Conservation (phyloP, 1,140 invertebrate genomes). For the Hylaeus volcanicus region DNA sequence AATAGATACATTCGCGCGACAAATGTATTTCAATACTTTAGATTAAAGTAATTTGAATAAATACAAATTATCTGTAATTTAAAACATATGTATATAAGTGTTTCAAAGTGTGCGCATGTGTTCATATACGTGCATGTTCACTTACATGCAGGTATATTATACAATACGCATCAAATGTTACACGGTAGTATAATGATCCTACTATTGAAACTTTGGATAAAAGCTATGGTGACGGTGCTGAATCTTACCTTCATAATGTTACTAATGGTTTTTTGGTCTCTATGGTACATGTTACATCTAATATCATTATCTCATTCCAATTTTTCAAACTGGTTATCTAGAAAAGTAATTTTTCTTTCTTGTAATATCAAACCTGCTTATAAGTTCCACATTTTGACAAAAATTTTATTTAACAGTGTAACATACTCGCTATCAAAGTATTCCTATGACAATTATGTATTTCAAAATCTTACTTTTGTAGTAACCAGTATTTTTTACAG, state of each 20-base stretch:
- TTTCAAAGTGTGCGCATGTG: slow-evolving; percentile 39
- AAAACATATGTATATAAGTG: slow-evolving; percentile 43
- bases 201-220: slow-evolving; percentile 58
- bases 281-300: slow-evolving; percentile 67
- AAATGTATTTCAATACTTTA: slow-evolving; percentile 33
- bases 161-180: slow-evolving; percentile 43
- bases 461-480: slow-evolving; percentile 48
- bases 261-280: slow-evolving; percentile 78
- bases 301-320: slow-evolving; percentile 44
- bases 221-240: slow-evolving; percentile 78
- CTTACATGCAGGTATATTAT: slow-evolving; percentile 51
- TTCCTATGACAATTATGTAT: background rate
- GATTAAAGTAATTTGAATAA: slow-evolving; percentile 7
- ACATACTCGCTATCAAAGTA: background rate
- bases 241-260: slow-evolving; percentile 73
- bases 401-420: background rate
- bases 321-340: slow-evolving; percentile 51
- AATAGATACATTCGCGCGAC: slow-evolving; percentile 19
- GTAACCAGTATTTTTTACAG: slow-evolving; percentile 51
- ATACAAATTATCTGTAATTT: slow-evolving; percentile 21
- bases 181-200: slow-evolving; percentile 44
- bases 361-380: background rate
- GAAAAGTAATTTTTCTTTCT: slow-evolving; percentile 32
- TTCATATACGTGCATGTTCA: slow-evolving; percentile 37
- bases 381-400: background rate